phyloP scores from a whole-genome alignment of 2,113 vertebrate genomes.

The Protobothrops flavoviridis region DNA sequence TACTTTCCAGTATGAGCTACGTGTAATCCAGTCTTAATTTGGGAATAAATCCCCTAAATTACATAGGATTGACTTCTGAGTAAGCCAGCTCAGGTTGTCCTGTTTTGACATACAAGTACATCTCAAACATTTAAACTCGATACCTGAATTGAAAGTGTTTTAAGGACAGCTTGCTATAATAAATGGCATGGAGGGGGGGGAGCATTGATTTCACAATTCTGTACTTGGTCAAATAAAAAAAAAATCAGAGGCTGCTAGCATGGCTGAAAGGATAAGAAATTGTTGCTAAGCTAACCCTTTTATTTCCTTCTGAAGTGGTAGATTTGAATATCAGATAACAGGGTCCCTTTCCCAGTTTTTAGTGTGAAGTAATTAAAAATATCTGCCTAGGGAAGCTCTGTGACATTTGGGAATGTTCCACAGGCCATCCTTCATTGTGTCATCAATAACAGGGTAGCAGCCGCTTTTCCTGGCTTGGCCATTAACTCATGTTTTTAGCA shows the following conservation, averaged over 20 bases:
- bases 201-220: not conserved
- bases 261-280: not conserved
- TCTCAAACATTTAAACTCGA: not conserved
- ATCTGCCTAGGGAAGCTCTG: not conserved
- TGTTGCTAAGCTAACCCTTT: not conserved
- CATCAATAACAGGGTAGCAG: not conserved
- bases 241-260: not conserved
- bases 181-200: not conserved
- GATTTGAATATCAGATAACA: not conserved
- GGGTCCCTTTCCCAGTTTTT: not conserved
- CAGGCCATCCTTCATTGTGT: not conserved
- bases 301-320: not conserved
- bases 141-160: not conserved
- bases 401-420: not conserved
- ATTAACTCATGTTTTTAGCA: not conserved
- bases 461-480: not conserved
- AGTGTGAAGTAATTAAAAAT: not conserved
- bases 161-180: not conserved
- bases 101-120: not conserved
- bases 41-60: not conserved
- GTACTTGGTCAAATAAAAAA: not conserved
- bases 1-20: not conserved
- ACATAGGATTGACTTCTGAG: not conserved
- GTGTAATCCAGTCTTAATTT: not conserved
- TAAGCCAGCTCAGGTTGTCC: not conserved